Base-by-base conservation (phyloP, 2,888 invertebrate genomes). In the Drosophila eohydei region DNA sequence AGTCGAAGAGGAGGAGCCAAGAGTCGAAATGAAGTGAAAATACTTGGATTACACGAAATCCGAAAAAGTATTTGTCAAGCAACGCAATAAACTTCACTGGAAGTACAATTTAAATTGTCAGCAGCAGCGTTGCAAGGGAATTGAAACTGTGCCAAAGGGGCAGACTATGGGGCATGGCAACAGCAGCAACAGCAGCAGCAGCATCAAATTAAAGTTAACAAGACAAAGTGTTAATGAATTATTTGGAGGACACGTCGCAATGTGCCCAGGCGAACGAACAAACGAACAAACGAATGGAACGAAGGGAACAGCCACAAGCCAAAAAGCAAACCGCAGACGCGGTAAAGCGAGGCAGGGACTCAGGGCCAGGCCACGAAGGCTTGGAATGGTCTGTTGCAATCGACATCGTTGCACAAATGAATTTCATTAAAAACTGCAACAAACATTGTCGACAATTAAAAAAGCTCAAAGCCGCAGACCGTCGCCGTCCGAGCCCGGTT, bases 201-300 rank as follows among this genome's bases (percentile, higher is more conserved):
- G 78, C 79, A 76, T 84, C 87, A 83, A 80, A 83, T 89, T 86
- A 86, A 87, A 87, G 77, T 88, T 87, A 87, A 89, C 88, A 89
- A 88, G 85, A 84, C 87, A 89, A 90, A 91, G 91, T 91, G 91
- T 91, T 91, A 91, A 91, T 91, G 91, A 91, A 91, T 91, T 91
- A 90, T 90, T 91, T 91, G 91, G 91, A 91, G 91, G 91, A 91
- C 91, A 91, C 88, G 77, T 80, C 68, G 88, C 87, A 81, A 83
- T 88, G 81, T 77, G 68, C 50, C 61, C 71, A 68, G 65, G 56
- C 66, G 32, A 57, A 52, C 51, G 65, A 56, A 26, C 52, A 14
- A 38, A 28, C 38, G 38, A 58, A 41, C 56, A 9, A 57, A 16
- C 36, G 38, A 60, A 16, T 38, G 48, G 26, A 57, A 57, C 34